Base-by-base conservation (phyloP, 2,888 invertebrate genomes). In the Sturmia bella region DNA sequence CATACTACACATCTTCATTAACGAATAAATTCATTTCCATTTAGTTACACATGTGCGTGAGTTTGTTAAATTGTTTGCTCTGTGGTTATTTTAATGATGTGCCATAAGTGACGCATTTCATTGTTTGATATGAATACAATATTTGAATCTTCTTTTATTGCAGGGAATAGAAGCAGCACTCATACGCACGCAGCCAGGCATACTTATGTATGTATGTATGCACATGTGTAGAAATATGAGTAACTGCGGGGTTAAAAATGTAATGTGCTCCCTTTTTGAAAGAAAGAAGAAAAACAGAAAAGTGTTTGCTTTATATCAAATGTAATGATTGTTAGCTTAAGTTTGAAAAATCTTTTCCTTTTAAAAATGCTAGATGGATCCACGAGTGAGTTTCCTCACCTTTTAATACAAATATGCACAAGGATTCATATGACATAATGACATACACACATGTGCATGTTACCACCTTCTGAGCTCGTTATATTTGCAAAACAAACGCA, bases 1-100 rank as follows among this genome's bases (percentile, higher is more conserved):
- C 13, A 24, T 15, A 41, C 17, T 15, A 41, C 17, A 64, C 45
- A 64, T 39, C 52, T 54, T 52, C 17, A 45, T 73, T 54, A 54
- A 45, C 15, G 37, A 39, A 41, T 12, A 52, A 50, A 52, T 17
- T 24, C 17, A 43, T 21, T 27, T 15, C 19, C 21, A 37, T 64
- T 74, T 64, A 37, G 74, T 48, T 48, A 45, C 74, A 63, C 83
- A 81, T 77, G 77, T 83, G 83, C 78, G 81, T 83, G 75, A 75
- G 81, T 81, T 61, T 78, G 64, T 81, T 75, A 59, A 59, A 57
- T 69, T 84, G 83, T 84, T 72, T 83, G 73, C 70, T 78, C 64
- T 81, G 80, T 63, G 84, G 83, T 83, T 79, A 83, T 81, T 84
- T 84, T 84, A 84, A 84, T 84, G 84, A 84, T 84, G 84, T 84